These are phyloP conservation scores for Herpailurus yagouaroundi DNA, from an alignment of 2,113 vertebrate genomes.

Conservation along the genomic window DNA sequence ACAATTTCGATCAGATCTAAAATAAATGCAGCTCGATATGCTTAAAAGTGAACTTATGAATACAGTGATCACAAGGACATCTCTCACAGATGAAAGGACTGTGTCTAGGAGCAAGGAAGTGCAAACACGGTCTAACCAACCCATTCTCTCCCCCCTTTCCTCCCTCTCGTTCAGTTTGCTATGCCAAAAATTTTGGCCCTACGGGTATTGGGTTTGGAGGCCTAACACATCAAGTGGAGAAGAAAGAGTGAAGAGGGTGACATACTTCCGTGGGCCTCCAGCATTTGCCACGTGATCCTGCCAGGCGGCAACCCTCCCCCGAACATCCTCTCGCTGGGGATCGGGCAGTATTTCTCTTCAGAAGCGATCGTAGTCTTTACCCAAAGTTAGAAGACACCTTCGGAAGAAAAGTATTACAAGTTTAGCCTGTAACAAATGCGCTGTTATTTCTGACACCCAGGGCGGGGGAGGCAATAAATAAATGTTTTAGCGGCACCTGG, in stretches of 20 bases:
- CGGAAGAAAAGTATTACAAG: constrained; percentile 40
- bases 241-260: constrained; percentile 82
- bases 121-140: not conserved
- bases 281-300: not conserved
- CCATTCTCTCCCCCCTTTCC: not conserved
- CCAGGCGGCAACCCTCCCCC: not conserved
- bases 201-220: constrained; percentile 97
- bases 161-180: constrained; percentile 89
- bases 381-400: constrained; percentile 52
- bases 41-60: not conserved
- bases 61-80: not conserved
- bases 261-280: not conserved
- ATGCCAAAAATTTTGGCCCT: constrained; percentile 97
- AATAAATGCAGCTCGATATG: not conserved
- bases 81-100: not conserved
- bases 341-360: not conserved
- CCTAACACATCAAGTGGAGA: constrained; percentile 91
- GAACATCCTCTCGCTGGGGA: not conserved
- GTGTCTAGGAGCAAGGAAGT: not conserved
- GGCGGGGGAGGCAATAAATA: constrained; percentile 59
- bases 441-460: constrained; percentile 36
- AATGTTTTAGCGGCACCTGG: not conserved
- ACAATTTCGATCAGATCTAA: not conserved
- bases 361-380: not conserved
- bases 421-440: constrained; percentile 32